These are phyloP conservation scores for Dryomyza anilis DNA, from an alignment of 2,888 invertebrate species.

Conservation along the genomic window DNA sequence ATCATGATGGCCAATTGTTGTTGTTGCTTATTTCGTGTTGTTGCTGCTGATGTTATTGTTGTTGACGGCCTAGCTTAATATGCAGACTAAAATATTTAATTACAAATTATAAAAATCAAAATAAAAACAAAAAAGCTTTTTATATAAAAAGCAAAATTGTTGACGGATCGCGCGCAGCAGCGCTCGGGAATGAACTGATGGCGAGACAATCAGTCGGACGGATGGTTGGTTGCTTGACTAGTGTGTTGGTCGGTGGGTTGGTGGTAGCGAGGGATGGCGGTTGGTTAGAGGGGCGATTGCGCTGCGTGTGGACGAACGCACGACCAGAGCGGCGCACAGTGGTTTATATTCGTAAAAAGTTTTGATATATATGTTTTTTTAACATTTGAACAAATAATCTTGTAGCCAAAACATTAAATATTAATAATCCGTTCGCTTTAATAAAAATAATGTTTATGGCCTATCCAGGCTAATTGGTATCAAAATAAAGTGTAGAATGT, in stretches of 20 bases:
- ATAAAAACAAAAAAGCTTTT: not conserved
- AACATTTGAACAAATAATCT: too few relatives aligned
- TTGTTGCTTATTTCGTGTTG: not conserved
- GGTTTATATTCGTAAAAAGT: too few relatives aligned
- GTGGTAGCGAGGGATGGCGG: too few relatives aligned
- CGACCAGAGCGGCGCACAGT: too few relatives aligned
- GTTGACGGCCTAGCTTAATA: not conserved
- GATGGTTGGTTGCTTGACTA: not conserved
- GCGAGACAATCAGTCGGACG: not conserved
- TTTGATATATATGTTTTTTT: too few relatives aligned
- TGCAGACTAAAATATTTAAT: not conserved
- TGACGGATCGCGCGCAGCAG: not conserved
- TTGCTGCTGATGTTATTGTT: not conserved
- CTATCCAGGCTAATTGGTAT: too few relatives aligned
- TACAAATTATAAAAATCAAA: not conserved
- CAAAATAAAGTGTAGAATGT: too few relatives aligned
- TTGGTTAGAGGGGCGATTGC: too few relatives aligned
- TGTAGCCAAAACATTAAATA: too few relatives aligned
- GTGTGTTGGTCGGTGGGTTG: too few relatives aligned
- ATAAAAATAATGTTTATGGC: too few relatives aligned
- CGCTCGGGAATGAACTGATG: not conserved
- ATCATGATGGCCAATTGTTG: not conserved
- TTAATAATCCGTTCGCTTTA: too few relatives aligned
- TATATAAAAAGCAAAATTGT: not conserved
- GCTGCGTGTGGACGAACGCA: not conserved